These are phyloP conservation scores for Apodemus sylvaticus DNA, from an alignment of 2,113 vertebrate species.

Conservation along the genomic window DNA sequence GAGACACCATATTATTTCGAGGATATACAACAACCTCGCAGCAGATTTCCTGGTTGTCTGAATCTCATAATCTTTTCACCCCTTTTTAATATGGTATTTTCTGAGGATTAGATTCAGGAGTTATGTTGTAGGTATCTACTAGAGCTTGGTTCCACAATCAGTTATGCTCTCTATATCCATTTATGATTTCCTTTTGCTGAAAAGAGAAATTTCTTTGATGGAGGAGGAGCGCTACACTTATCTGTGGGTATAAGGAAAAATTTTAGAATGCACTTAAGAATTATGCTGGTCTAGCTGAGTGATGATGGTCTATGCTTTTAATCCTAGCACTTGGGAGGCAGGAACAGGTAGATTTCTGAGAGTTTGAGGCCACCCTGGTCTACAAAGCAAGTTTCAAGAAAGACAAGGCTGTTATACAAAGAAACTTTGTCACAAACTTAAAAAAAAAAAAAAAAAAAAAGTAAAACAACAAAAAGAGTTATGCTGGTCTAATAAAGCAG, in stretches of 20 bases:
- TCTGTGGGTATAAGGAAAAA: neutral
- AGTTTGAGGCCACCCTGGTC: no score
- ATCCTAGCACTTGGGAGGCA: no score
- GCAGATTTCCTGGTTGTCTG: neutral
- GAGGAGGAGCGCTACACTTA: neutral
- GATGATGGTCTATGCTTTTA: no score
- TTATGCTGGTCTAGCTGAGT: neutral
- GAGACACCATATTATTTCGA: neutral
- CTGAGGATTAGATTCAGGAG: neutral
- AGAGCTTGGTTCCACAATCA: neutral
- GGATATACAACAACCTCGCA: neutral
- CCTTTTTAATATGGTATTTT: neutral
- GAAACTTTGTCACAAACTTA: no score
- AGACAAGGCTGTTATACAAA: no score
- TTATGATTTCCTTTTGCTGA: neutral
- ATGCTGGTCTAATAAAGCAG: neutral
- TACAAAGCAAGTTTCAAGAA: no score
- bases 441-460: no score
- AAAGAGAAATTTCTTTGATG: neutral
- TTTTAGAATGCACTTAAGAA: neutral
- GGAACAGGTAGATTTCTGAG: no score
- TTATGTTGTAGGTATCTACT: neutral
- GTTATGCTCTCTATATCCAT: neutral
- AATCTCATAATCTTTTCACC: neutral
- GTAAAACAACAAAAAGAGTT: neutral